phyloP scores from a whole-genome alignment of 2,888 invertebrate species.

The Drosophila mulleri region DNA sequence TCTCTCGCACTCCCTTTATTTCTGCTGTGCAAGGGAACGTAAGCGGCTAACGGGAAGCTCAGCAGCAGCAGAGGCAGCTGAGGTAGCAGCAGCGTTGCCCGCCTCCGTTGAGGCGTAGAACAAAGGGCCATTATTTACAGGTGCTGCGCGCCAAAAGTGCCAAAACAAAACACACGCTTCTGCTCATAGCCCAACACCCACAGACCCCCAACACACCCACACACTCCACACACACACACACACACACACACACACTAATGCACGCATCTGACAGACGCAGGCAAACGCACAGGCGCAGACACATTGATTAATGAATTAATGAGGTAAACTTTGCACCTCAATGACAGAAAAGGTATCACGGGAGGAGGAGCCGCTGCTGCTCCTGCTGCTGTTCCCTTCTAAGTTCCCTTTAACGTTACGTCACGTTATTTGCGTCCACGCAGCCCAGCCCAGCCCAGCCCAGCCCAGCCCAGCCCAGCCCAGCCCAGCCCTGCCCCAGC shows the following conservation, averaged over 20 bases:
- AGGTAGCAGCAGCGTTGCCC: slow-evolving; percentile 27
- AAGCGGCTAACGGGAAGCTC: slow-evolving; percentile 48
- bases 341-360: slow-evolving; percentile 72
- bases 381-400: slow-evolving; percentile 54
- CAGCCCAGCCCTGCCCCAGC: background rate
- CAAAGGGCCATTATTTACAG: slow-evolving; percentile 80
- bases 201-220: slow-evolving; percentile 23
- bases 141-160: slow-evolving; percentile 79
- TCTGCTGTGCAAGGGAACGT: slow-evolving; percentile 70
- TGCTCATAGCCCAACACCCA: slow-evolving; percentile 42
- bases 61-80: background rate
- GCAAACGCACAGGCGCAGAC: slow-evolving; percentile 64
- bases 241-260: background rate
- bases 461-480: slow-evolving; percentile 1
- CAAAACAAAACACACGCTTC: slow-evolving; percentile 78
- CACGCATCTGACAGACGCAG: slow-evolving; percentile 22
- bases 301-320: slow-evolving; percentile 80
- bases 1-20: slow-evolving; percentile 23
- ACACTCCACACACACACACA: slow-evolving; percentile 13
- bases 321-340: slow-evolving; percentile 80
- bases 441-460: too few species aligned
- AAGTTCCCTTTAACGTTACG: slow-evolving; percentile 22
- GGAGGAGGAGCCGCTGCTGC: slow-evolving; percentile 37
- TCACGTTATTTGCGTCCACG: slow-evolving; percentile 8
- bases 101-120: slow-evolving; percentile 72